Conservation (phyloP, 2,797 vertebrate species). For the Phrynocephalus forsythii region DNA sequence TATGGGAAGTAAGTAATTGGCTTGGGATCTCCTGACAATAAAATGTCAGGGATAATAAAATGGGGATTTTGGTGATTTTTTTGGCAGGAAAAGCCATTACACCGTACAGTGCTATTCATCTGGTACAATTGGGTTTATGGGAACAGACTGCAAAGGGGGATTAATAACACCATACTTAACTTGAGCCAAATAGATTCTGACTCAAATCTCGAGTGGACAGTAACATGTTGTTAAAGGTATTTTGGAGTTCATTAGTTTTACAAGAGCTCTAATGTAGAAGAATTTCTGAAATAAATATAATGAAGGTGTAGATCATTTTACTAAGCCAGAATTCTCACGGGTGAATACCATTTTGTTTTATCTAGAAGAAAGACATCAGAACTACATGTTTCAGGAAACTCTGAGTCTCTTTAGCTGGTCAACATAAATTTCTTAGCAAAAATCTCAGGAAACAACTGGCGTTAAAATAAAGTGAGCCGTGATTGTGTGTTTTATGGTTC, state of each 20-base stretch:
- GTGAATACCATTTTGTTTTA: not conserved
- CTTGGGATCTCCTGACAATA: conserved; percentile 7
- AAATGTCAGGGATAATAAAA: not conserved
- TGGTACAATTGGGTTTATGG: conserved; percentile 30
- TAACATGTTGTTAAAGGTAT: not conserved
- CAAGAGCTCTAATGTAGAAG: not conserved
- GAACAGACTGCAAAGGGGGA: accelerated
- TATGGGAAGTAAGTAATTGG: conserved; percentile 37
- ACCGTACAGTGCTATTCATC: not conserved
- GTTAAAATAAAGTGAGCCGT: not conserved
- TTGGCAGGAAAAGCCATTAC: not conserved
- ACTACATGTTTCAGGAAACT: not conserved
- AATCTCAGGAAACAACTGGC: not conserved
- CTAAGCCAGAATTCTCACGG: not conserved
- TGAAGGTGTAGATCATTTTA: not conserved
- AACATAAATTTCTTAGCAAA: not conserved
- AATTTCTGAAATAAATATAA: not conserved
- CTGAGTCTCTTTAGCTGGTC: not conserved
- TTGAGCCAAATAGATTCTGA: conserved; percentile 1
- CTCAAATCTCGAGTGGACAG: conserved; percentile 20
- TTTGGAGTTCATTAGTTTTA: conserved; percentile 20
- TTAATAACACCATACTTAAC: conserved; percentile 7
- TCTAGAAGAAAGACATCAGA: not conserved
- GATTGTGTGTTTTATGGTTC: not conserved
- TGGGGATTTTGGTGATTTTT: conserved; percentile 5